Conservation (phyloP, 2,888 invertebrate species). For the Diplolepis rosae region DNA sequence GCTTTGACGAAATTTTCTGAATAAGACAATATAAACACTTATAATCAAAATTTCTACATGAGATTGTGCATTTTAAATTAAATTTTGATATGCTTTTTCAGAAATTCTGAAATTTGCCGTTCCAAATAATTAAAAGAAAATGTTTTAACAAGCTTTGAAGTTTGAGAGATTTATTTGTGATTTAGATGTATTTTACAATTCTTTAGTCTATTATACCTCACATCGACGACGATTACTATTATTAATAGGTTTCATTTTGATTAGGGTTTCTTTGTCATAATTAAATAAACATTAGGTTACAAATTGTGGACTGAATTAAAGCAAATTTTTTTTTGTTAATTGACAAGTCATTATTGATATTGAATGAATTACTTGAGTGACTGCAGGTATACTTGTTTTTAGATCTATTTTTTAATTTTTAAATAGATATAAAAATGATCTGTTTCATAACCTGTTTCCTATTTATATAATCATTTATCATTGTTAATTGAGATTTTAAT, state of each 20-base stretch:
- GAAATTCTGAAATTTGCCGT: conserved; percentile 35
- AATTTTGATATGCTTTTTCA: conserved; percentile 33
- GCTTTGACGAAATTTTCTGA: background rate
- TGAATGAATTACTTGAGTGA: background rate
- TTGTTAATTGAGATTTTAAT: conserved; percentile 34
- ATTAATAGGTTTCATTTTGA: background rate
- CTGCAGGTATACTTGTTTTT: conserved; percentile 16
- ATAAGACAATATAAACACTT: background rate
- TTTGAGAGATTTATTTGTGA: conserved; percentile 27
- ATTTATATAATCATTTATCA: conserved; percentile 25
- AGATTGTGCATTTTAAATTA: conserved; percentile 37
- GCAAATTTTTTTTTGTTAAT: background rate
- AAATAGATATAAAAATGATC: conserved; percentile 5
- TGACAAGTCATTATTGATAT: background rate
- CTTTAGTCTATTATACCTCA: conserved; percentile 26
- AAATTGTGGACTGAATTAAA: background rate
- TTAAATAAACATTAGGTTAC: background rate
- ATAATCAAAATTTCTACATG: background rate
- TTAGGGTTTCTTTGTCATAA: background rate
- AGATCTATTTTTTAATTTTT: conserved; percentile 12
- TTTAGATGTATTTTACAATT: conserved; percentile 40
- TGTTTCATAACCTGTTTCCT: background rate
- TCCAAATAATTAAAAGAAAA: conserved; percentile 24
- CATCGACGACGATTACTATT: background rate
- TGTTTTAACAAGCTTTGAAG: conserved; percentile 29